phyloP scores from a whole-genome alignment of 1,140 invertebrate species.

The Brachionus paranguensis region DNA sequence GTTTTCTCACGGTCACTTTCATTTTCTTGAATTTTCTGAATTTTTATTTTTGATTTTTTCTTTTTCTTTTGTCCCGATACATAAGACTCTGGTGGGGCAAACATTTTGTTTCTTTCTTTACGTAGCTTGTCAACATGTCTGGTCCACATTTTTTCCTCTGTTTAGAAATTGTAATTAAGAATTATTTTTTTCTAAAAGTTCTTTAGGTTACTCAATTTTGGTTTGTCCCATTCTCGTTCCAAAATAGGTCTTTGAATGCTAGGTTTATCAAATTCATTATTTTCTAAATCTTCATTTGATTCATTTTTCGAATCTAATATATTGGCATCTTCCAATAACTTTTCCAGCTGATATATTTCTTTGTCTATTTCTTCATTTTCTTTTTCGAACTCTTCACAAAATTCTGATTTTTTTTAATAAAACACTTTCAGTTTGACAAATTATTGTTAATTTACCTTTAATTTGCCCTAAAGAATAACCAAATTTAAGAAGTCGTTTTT shows the following conservation, averaged over 20 bases:
- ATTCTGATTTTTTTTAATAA: not conserved
- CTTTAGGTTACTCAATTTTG: not conserved
- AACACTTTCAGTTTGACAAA: not conserved
- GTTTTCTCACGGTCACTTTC: not conserved
- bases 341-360: not conserved
- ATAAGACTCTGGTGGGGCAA: slow-evolving; percentile 21
- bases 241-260: slow-evolving; percentile 1
- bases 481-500: slow-evolving; percentile 1
- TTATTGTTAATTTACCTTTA: not conserved
- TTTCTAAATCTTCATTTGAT: not conserved
- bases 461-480: slow-evolving; percentile 20
- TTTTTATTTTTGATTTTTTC: not conserved
- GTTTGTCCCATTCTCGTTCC: slow-evolving; percentile 39
- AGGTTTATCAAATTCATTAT: not conserved
- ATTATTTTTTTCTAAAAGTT: not conserved
- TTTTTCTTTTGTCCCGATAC: not conserved
- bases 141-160: slow-evolving; percentile 28
- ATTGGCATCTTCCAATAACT: not conserved
- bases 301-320: not conserved
- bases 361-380: slow-evolving; percentile 12
- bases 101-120: slow-evolving; percentile 14
- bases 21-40: not conserved
- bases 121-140: slow-evolving; percentile 29
- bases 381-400: slow-evolving; percentile 12
- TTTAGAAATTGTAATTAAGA: not conserved